Evolutionary conservation across 2,888 invertebrate species (phyloP), one percentile per base, ranked within the genome.

Genomic region (Falcaria lacertinaria): DNA sequence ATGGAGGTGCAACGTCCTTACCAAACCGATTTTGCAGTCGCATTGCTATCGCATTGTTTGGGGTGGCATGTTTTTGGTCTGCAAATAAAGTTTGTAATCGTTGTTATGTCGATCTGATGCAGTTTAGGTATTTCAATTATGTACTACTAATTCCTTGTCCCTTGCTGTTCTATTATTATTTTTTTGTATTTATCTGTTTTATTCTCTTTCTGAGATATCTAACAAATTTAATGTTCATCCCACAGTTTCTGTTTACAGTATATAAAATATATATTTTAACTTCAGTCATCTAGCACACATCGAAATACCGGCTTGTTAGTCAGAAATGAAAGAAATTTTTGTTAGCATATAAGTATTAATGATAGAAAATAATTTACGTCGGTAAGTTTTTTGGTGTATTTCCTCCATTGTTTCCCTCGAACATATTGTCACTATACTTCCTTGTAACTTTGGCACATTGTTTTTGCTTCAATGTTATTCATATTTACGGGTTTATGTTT

Each of bases 271-370:
- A 48, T 57, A 57, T 52, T 54, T 53, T 50, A 52, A 50, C 40
- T 47, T 52, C 50, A 60, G 56, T 60, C 51, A 57, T 56, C 44
- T 45, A 41, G 46, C 66, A 69, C 80, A 81, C 81, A 84, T 85
- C 80, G 80, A 87, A n/a, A 85, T 78, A 80, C 80, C 77, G 83
- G 80, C 80, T 75, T 71, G 64, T 78, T 84, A 86, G 84, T 87
- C 84, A 84, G 82, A 19, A 22, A 37, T 22, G 14, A 37, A 37
- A 75, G 67, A 66, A 57, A 52, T 47, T 66, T 80, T 83, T 83
- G 76, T 85, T 86, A 84, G 81, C 22, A 7, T 57, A 59, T 66
- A 85, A 84, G 82, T 83, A 82, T 86, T 84, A 83, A 84, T 76
- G 62, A 64, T 73, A 69, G 64, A 69, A 60, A 70, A 65, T 65